Percentiles rank a stretch among this genome's conserved stretches.
phyloP scores from a whole-genome alignment of 2,888 invertebrate species.

The Odontocerum albicorne region DNA sequence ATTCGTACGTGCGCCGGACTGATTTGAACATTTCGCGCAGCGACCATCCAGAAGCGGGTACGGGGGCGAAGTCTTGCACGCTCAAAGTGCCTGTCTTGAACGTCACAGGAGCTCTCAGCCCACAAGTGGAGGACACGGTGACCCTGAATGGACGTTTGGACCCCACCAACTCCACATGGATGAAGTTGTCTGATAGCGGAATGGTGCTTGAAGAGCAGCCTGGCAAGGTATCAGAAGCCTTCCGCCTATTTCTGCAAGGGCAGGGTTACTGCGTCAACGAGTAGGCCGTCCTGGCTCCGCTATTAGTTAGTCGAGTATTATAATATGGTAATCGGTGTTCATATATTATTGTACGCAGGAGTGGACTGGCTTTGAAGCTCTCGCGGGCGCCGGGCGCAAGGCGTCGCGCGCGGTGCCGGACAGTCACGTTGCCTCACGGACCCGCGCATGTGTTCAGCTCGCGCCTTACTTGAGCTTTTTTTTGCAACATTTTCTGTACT shows the following conservation, averaged over 20 bases:
- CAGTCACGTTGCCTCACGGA: too few relatives aligned
- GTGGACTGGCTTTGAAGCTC: too few relatives aligned
- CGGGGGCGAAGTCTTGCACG: conserved; percentile 48
- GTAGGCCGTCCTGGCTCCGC: background rate
- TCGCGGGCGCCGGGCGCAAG: too few relatives aligned
- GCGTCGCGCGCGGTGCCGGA: too few relatives aligned
- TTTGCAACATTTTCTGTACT: too few relatives aligned
- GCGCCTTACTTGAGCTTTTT: too few relatives aligned
- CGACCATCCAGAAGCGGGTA: conserved; percentile 15
- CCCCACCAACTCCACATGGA: conserved; percentile 95
- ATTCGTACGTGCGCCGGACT: conserved; percentile 88
- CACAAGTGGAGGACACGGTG: conserved; percentile 96
- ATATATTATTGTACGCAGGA: too few relatives aligned
- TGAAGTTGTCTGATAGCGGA: conserved; percentile 98
- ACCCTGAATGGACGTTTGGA: conserved; percentile 95
- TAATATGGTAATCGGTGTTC: too few relatives aligned
- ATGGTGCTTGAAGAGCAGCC: conserved; percentile 99
- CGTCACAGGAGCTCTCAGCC: conserved; percentile 90
- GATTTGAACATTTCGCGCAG: conserved; percentile 80
- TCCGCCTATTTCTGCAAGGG: conserved; percentile 96
- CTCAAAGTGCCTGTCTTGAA: conserved; percentile 88
- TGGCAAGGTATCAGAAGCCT: conserved; percentile 96
- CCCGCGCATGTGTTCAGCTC: too few relatives aligned
- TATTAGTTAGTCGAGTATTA: background rate
- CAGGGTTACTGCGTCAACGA: conserved; percentile 82